A percentile compares a stretch with the other conserved stretches of the same genome.
These are phyloP conservation scores for Digitonthophagus gazella DNA, from an alignment of 2,888 invertebrate species.

Conservation along the genomic window DNA sequence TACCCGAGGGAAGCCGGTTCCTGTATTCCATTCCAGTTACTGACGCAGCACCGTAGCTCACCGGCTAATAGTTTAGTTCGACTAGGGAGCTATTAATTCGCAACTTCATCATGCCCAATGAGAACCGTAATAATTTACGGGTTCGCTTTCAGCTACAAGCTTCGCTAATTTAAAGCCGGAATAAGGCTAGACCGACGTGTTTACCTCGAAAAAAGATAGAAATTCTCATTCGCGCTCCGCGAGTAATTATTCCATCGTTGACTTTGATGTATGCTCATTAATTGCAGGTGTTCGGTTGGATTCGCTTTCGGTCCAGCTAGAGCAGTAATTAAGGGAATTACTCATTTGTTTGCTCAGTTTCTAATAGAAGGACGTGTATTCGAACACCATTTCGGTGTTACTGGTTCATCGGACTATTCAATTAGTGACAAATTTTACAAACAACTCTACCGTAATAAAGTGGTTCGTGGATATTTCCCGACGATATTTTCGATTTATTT, in stretches of 20 bases:
- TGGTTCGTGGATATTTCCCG: too few species aligned
- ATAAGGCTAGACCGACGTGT: neutral
- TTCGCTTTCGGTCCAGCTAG: neutral
- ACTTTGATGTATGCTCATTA: constrained; percentile 9
- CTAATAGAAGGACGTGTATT: too few species aligned
- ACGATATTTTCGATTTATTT: too few species aligned
- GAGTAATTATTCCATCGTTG: constrained; percentile 1
- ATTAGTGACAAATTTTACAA: neutral
- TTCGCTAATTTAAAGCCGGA: neutral
- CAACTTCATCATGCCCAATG: constrained; percentile 6
- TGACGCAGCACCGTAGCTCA: neutral
- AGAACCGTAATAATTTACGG: neutral
- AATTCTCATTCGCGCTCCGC: neutral
- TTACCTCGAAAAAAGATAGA: neutral
- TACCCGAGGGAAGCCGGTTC: neutral
- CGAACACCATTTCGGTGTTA: too few species aligned
- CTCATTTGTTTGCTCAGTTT: too few species aligned
- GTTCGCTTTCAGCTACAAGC: neutral
- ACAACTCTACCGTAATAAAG: too few species aligned
- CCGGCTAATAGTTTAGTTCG: constrained; percentile 10
- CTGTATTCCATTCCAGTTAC: neutral
- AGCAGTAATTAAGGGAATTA: constrained; percentile 1
- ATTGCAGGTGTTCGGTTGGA: neutral
- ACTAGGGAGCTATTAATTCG: constrained; percentile 11
- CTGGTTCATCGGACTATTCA: too few species aligned